A percentile compares a stretch with the other conserved stretches of the same genome.
Conservation (phyloP, 2,113 vertebrate genomes). For the Periophthalmus modestus region DNA sequence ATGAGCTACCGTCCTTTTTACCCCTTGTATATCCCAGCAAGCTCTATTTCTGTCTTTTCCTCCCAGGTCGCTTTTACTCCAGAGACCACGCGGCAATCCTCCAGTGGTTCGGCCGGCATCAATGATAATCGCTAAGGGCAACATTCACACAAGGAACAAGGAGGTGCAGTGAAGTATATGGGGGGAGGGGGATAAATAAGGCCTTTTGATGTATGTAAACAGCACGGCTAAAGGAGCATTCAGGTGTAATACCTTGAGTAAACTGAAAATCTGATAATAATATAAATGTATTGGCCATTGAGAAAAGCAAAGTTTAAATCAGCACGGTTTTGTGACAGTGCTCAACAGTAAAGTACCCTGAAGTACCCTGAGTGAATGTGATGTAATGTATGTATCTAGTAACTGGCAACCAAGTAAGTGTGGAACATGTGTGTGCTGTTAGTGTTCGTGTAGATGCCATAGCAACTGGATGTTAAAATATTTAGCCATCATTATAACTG, state of each 20-base stretch:
- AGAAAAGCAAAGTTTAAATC: neutral
- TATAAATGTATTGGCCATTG: neutral
- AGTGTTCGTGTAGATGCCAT: neutral
- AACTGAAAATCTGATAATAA: neutral
- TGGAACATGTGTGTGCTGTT: too few relatives aligned
- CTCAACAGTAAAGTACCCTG: neutral
- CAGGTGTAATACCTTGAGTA: neutral
- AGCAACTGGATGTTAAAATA: too few relatives aligned
- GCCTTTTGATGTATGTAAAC: neutral
- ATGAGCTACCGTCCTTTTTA: slow-evolving; percentile 39
- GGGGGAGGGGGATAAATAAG: slow-evolving; percentile 36
- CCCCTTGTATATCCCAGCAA: slow-evolving; percentile 12
- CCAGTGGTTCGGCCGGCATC: slow-evolving; percentile 43
- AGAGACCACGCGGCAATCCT: slow-evolving; percentile 34
- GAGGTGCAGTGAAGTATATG: slow-evolving; percentile 44
- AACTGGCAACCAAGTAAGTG: neutral
- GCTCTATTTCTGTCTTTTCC: slow-evolving; percentile 25
- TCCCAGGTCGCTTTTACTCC: slow-evolving; percentile 46
- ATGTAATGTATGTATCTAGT: neutral
- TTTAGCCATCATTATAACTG: too few relatives aligned
- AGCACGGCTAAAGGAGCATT: neutral
- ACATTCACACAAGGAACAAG: slow-evolving; percentile 49
- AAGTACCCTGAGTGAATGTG: neutral
- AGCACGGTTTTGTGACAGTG: neutral
- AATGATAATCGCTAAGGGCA: slow-evolving; percentile 52